A percentile compares a stretch with the other conserved stretches of the same genome.
These are phyloP conservation scores for Lottia gigantea DNA, from an alignment of 2,888 invertebrate genomes.

Conservation along the genomic window DNA sequence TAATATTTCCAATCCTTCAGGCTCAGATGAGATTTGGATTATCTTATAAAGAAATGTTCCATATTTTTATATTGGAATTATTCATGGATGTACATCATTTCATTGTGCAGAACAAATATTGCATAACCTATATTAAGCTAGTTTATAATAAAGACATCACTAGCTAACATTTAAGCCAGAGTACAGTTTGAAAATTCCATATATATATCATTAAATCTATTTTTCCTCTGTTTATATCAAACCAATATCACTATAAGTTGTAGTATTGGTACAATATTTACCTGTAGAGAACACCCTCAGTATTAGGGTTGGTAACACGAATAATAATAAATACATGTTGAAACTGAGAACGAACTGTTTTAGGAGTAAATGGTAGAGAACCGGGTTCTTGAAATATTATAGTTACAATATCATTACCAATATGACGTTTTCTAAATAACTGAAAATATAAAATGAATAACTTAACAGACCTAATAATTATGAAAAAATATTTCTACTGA, in stretches of 20 bases:
- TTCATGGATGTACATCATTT: no score
- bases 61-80: no score
- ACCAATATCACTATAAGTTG: not conserved
- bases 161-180: no score
- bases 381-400: slow-evolving; percentile 92
- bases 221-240: no score
- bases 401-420: slow-evolving; percentile 97
- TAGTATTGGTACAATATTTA: slow-evolving; percentile 48
- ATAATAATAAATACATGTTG: slow-evolving; percentile 97
- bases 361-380: slow-evolving; percentile 91
- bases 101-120: no score
- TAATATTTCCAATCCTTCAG: no score
- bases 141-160: no score
- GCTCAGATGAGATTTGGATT: no score
- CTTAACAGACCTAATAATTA: not conserved
- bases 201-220: no score
- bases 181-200: no score
- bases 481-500: slow-evolving; percentile 6
- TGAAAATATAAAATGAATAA: slow-evolving; percentile 58
- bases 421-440: slow-evolving; percentile 92
- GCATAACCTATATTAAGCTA: no score
- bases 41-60: no score
- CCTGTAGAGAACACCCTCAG: slow-evolving; percentile 91
- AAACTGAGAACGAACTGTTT: slow-evolving; percentile 94
- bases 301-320: slow-evolving; percentile 80